phyloP scores from a whole-genome alignment of 1,140 invertebrate genomes.

The Wiebesia pumilae region DNA sequence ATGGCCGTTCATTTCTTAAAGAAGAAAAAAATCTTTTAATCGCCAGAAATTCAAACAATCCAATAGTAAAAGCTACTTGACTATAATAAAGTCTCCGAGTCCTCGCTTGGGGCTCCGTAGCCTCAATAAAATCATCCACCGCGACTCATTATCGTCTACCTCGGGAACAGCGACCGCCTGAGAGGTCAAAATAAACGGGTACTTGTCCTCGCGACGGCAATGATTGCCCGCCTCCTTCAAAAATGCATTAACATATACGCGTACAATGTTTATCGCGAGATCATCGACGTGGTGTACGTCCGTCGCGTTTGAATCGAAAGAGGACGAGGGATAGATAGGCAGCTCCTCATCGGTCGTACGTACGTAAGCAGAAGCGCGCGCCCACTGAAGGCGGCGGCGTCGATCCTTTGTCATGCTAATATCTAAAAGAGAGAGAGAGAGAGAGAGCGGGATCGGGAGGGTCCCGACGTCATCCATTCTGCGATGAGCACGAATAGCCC shows the following conservation, averaged over 20 bases:
- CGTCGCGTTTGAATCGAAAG: constrained; percentile 75
- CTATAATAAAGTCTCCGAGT: background rate
- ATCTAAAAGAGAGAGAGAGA: constrained; percentile 23
- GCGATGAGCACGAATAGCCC: background rate
- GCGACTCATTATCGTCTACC: background rate
- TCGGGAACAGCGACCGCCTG: background rate
- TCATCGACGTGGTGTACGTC: constrained; percentile 75
- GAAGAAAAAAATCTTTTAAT: background rate
- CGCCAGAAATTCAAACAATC: background rate
- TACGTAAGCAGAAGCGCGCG: constrained; percentile 18
- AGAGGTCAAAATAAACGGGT: background rate
- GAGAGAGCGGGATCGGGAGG: background rate
- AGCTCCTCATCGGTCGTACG: constrained; percentile 55
- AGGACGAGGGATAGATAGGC: constrained; percentile 62
- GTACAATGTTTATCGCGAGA: background rate
- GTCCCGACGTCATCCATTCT: constrained; percentile 60
- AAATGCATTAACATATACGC: constrained; percentile 66
- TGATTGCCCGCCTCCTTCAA: constrained; percentile 57
- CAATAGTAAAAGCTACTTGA: background rate
- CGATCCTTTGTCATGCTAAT: constrained; percentile 72
- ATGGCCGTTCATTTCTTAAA: background rate
- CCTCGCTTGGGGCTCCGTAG: background rate
- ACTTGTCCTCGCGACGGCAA: background rate
- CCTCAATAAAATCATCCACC: background rate
- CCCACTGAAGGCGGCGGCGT: constrained; percentile 50